A percentile compares a stretch with the other conserved stretches of the same genome.
Conservation (phyloP, 2,888 invertebrate genomes). For the Hirtodrosophila alboralis region DNA sequence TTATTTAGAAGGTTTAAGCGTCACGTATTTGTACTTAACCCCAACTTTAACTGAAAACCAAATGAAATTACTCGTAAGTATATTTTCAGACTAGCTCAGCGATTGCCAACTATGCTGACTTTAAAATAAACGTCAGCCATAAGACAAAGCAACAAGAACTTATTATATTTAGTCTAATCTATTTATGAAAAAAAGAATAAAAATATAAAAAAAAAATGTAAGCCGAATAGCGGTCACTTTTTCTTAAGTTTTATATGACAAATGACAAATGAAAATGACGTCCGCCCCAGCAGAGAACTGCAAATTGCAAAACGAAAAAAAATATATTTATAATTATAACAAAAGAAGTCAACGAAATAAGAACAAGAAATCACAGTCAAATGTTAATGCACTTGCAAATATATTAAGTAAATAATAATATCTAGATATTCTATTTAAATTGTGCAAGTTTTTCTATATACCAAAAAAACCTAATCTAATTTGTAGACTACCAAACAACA, state of each 20-base stretch:
- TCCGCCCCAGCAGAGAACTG: conserved; percentile 28
- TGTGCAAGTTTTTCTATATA: too few relatives aligned
- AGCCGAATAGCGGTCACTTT: conserved; percentile 30
- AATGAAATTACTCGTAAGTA: too few relatives aligned
- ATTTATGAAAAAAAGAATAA: conserved; percentile 1
- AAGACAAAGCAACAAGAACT: conserved; percentile 3
- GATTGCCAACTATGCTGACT: conserved; percentile 30
- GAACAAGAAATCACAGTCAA: not conserved
- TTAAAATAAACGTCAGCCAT: too few relatives aligned
- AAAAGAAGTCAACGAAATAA: conserved; percentile 13
- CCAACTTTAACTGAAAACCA: conserved; percentile 14
- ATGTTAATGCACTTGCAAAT: conserved; percentile 2
- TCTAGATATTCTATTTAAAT: too few relatives aligned
- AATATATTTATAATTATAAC: conserved; percentile 6
- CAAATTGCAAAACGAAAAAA: conserved; percentile 23
- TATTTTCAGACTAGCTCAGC: conserved; percentile 48
- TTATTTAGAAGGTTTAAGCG: conserved; percentile 35
- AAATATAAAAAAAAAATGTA: too few relatives aligned
- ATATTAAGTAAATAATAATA: too few relatives aligned
- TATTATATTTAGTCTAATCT: conserved; percentile 25
- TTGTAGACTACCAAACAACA: not conserved
- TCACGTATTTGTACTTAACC: conserved; percentile 55
- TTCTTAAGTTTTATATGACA: conserved; percentile 19
- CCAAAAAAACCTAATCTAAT: too few relatives aligned
- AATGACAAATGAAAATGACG: conserved; percentile 14